Percentiles rank a stretch among this genome's conserved stretches.
Conservation (phyloP, 2,797 vertebrate species). For the Toxotes lorentzi region DNA sequence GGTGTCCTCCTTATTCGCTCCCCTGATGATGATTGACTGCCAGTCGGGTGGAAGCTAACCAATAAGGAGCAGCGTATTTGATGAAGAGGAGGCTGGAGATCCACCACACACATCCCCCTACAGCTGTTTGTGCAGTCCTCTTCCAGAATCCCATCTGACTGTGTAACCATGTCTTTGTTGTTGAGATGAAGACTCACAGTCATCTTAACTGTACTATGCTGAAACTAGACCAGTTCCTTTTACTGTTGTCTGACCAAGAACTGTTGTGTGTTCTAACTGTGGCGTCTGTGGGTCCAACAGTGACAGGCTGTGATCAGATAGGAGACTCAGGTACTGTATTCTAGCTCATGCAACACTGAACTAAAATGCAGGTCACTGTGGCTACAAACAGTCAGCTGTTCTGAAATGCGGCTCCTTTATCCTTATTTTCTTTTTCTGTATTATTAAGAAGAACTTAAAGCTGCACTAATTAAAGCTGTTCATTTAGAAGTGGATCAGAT, state of each 20-base stretch:
- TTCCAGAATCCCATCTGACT: slow-evolving; percentile 79
- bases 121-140: slow-evolving; percentile 59
- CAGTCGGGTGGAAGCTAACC: slow-evolving; percentile 48
- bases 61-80: slow-evolving; percentile 49
- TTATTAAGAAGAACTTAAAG: not conserved
- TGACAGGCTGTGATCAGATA: slow-evolving; percentile 58
- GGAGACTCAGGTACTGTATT: slow-evolving; percentile 29
- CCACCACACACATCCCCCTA: slow-evolving; percentile 38
- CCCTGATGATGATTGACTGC: slow-evolving; percentile 63
- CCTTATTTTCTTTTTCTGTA: no score
- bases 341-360: not conserved
- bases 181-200: slow-evolving; percentile 45
- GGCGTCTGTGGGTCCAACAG: slow-evolving; percentile 14
- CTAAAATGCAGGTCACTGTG: not conserved
- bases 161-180: slow-evolving; percentile 57
- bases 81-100: slow-evolving; percentile 53
- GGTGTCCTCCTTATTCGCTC: slow-evolving; percentile 71
- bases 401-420: not conserved
- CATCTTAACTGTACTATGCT: slow-evolving; percentile 37
- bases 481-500: not conserved
- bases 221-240: slow-evolving; percentile 31
- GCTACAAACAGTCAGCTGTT: not conserved
- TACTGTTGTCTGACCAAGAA: slow-evolving; percentile 27
- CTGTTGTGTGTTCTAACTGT: slow-evolving; percentile 44
- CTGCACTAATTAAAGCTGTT: not conserved